A percentile compares a stretch with the other conserved stretches of the same genome.
Evolutionary conservation across 1,140 invertebrate genomes (phyloP).

Genomic region (Danaus plexippus): DNA sequence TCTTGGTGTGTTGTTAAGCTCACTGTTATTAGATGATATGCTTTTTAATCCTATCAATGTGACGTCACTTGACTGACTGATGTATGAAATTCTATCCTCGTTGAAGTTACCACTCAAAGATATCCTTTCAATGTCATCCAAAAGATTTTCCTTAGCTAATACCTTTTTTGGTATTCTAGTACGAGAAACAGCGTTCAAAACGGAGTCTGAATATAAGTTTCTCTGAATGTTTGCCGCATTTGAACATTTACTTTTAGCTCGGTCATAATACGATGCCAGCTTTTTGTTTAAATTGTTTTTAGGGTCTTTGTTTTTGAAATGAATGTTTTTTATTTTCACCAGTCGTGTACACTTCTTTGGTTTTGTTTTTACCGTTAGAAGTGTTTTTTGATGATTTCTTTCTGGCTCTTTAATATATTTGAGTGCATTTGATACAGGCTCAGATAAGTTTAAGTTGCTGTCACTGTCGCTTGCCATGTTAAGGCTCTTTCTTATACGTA

Average conservation of each 20-base stretch:
- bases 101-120: constrained; percentile 7
- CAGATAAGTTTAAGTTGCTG: background rate
- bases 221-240: constrained; percentile 13
- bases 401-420: constrained; percentile 4
- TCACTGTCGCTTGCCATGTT: too few relatives aligned
- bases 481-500: too few relatives aligned
- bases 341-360: constrained; percentile 6
- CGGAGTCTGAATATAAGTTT: constrained; percentile 14
- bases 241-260: constrained; percentile 16
- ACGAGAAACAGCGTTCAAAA: constrained; percentile 26
- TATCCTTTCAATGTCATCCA: constrained; percentile 18
- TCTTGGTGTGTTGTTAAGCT: constrained; percentile 12
- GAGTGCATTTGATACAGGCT: constrained; percentile 4
- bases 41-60: constrained; percentile 22
- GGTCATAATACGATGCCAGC: constrained; percentile 23
- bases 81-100: constrained; percentile 12
- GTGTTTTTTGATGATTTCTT: background rate
- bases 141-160: constrained; percentile 30
- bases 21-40: constrained; percentile 18
- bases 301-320: constrained; percentile 26
- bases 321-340: constrained; percentile 11
- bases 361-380: background rate
- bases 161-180: constrained; percentile 28
- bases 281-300: constrained; percentile 22
- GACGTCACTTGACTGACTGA: constrained; percentile 28